Conservation (phyloP, 2,888 invertebrate species). For the Drosophila austrosaltans region DNA sequence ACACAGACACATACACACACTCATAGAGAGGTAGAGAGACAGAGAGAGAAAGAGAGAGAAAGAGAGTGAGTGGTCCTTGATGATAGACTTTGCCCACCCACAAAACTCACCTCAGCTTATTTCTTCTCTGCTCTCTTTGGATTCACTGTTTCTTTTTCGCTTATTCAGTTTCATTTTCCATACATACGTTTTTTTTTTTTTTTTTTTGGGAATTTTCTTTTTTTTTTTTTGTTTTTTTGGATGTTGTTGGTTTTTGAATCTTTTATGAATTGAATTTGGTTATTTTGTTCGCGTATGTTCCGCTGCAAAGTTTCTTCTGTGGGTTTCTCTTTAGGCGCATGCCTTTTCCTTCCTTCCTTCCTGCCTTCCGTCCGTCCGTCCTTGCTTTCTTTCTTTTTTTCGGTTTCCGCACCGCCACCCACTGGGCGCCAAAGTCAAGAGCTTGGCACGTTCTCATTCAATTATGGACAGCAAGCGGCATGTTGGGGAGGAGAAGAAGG, state of each 20-base stretch:
- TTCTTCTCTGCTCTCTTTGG: slow-evolving; percentile 21
- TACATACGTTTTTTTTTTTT: slow-evolving; percentile 19
- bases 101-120: slow-evolving; percentile 36
- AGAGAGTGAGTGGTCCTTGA: slow-evolving; percentile 22
- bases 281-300: slow-evolving; percentile 76
- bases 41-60: not conserved
- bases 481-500: slow-evolving; percentile 17
- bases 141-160: slow-evolving; percentile 18
- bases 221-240: slow-evolving; percentile 23
- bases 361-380: slow-evolving; percentile 13
- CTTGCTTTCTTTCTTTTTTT: slow-evolving; percentile 31
- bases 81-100: slow-evolving; percentile 32
- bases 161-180: slow-evolving; percentile 2
- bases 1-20: slow-evolving; percentile 33
- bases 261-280: slow-evolving; percentile 79
- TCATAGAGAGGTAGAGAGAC: slow-evolving; percentile 10
- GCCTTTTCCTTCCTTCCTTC: slow-evolving; percentile 27
- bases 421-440: slow-evolving; percentile 26
- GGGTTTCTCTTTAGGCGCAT: not conserved
- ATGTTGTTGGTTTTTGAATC: slow-evolving; percentile 66
- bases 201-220: slow-evolving; percentile 14
- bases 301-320: slow-evolving; percentile 59
- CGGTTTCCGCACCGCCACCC: slow-evolving; percentile 17
- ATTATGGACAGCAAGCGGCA: slow-evolving; percentile 66
- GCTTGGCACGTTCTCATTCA: slow-evolving; percentile 72